These are phyloP conservation scores for Mythimna albipuncta DNA, from an alignment of 2,888 invertebrate species.

Conservation along the genomic window DNA sequence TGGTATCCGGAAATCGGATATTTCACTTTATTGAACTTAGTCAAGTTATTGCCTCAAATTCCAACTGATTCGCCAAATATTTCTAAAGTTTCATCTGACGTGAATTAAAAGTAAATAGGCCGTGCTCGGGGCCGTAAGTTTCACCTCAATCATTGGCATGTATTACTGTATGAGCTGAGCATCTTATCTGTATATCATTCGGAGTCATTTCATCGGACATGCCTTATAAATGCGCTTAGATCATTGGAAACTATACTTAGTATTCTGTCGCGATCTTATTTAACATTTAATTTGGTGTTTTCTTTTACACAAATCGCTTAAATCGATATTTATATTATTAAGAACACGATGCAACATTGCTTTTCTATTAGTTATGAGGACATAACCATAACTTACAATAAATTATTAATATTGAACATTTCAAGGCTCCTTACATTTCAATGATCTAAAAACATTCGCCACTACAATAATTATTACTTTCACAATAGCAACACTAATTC, in stretches of 20 bases:
- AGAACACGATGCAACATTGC: constrained; percentile 64
- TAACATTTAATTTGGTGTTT: constrained; percentile 48
- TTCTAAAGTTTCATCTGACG: too few species aligned
- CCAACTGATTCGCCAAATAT: too few species aligned
- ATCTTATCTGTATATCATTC: constrained; percentile 42
- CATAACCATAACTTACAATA: constrained; percentile 63
- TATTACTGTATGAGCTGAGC: constrained; percentile 61
- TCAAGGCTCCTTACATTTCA: constrained; percentile 65
- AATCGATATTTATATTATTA: constrained; percentile 43
- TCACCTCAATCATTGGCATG: constrained; percentile 68
- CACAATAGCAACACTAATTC: constrained; percentile 48
- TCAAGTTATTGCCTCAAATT: too few species aligned
- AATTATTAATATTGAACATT: constrained; percentile 64
- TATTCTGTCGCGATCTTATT: constrained; percentile 38
- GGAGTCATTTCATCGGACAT: constrained; percentile 44
- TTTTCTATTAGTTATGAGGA: constrained; percentile 54
- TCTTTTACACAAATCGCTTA: constrained; percentile 52
- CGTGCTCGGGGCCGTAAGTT: too few species aligned
- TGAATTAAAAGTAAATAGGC: too few species aligned
- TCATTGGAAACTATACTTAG: constrained; percentile 60
- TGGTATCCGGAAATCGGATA: too few species aligned
- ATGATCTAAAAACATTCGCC: constrained; percentile 67
- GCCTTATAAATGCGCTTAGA: constrained; percentile 65
- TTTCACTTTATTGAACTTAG: too few species aligned
- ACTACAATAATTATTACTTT: constrained; percentile 54